Evolutionary conservation across 37 sponge, comb jelly and placozoan species (phyloP).

Genomic region (Halichondria panicea): DNA sequence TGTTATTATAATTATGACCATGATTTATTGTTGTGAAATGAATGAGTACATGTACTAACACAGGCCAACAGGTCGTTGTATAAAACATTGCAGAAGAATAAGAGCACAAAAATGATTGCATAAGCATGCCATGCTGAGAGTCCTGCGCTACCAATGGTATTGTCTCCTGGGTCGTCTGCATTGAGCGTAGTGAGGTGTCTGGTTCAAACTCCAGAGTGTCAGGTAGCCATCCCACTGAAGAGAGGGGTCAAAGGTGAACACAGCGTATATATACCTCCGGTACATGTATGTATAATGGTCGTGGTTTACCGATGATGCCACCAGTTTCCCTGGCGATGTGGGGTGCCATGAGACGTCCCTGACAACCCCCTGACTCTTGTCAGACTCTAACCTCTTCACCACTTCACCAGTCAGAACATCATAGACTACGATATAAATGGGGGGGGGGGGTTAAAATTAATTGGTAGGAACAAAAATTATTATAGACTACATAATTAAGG

Average conservation of each 20-base stretch:
- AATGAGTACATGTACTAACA: no score
- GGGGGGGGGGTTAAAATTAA: not conserved
- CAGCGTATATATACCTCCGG: not conserved
- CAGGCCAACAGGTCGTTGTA: no score
- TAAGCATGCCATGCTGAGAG: no score
- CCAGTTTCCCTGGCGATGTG: slow-evolving; percentile 48
- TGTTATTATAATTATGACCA: no score
- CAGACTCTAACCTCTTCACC: slow-evolving; percentile 30
- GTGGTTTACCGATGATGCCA: slow-evolving; percentile 49
- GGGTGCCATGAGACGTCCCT: slow-evolving; percentile 92
- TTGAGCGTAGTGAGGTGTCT: slow-evolving; percentile 5
- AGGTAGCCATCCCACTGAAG: slow-evolving; percentile 60
- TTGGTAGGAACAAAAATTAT: not conserved
- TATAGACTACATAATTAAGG: not conserved
- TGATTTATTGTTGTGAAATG: no score
- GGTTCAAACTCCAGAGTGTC: slow-evolving; percentile 44
- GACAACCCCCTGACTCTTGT: slow-evolving; percentile 8
- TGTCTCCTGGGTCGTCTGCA: not conserved
- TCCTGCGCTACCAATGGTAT: not conserved
- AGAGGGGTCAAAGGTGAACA: not conserved
- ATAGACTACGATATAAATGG: slow-evolving; percentile 44
- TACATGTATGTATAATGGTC: not conserved
- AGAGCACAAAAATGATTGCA: no score
- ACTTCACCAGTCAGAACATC: slow-evolving; percentile 81
- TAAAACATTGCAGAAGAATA: no score